These are phyloP conservation scores for Oreotrochilus melanogaster DNA, from an alignment of 2,113 vertebrate species.

Conservation along the genomic window DNA sequence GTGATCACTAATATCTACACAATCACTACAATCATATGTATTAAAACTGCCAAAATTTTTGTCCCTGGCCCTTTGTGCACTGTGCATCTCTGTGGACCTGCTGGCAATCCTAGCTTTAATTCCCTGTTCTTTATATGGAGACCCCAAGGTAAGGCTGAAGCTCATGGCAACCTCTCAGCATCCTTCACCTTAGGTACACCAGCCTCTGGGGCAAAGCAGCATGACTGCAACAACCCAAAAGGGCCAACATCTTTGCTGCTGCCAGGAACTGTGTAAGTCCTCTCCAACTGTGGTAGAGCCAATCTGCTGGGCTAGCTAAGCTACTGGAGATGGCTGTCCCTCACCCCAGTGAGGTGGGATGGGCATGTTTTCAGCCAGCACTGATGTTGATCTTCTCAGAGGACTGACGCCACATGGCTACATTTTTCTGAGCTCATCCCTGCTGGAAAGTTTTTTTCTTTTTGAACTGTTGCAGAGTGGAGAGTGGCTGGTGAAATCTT, in stretches of 20 bases:
- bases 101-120: not conserved
- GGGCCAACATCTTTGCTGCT: not conserved
- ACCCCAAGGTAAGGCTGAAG: not conserved
- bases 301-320: not conserved
- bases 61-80: not conserved
- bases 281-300: not conserved
- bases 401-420: not conserved
- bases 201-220: not conserved
- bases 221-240: not conserved
- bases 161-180: not conserved
- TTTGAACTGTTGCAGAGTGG: not conserved
- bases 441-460: not conserved
- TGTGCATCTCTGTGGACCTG: not conserved
- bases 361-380: accelerated
- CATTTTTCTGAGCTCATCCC: not conserved
- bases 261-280: accelerated
- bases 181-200: not conserved
- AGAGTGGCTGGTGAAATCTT: not conserved
- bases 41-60: too few species aligned
- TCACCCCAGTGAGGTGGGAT: not conserved
- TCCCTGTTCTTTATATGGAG: not conserved
- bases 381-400: not conserved
- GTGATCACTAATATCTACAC: too few species aligned
- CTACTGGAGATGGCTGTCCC: not conserved
- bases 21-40: too few species aligned